phyloP scores from a whole-genome alignment of 2,797 vertebrate species.

The Acridotheres tristis region DNA sequence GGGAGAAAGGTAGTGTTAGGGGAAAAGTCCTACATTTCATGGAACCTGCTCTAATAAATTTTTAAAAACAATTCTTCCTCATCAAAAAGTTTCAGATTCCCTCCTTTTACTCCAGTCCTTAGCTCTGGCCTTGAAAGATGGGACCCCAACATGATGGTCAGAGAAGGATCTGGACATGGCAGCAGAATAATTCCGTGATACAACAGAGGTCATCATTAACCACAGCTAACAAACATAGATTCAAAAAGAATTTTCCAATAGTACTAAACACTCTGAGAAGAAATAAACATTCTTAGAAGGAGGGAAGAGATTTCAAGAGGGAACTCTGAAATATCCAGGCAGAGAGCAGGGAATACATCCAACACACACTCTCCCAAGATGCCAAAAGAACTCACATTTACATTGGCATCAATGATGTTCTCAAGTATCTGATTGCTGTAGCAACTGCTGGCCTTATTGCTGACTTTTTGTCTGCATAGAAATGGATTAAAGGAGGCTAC shows the following conservation, averaged over 20 bases:
- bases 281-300: background rate
- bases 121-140: background rate
- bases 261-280: background rate
- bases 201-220: background rate
- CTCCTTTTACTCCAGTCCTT: background rate
- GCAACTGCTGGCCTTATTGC: background rate
- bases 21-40: background rate
- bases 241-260: background rate
- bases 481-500: background rate
- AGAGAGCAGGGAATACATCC: background rate
- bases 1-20: background rate
- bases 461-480: background rate
- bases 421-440: background rate
- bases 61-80: background rate
- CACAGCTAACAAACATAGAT: background rate
- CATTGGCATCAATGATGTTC: background rate
- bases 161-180: background rate
- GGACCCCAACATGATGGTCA: background rate
- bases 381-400: background rate
- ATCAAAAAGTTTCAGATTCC: background rate
- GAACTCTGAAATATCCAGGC: background rate
- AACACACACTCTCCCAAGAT: background rate
- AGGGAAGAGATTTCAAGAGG: background rate
- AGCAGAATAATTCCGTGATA: background rate
- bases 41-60: background rate